A percentile compares a stretch with the other conserved stretches of the same genome.
phyloP scores from a whole-genome alignment of 2,113 vertebrate genomes.

The Spilogale gracilis region DNA sequence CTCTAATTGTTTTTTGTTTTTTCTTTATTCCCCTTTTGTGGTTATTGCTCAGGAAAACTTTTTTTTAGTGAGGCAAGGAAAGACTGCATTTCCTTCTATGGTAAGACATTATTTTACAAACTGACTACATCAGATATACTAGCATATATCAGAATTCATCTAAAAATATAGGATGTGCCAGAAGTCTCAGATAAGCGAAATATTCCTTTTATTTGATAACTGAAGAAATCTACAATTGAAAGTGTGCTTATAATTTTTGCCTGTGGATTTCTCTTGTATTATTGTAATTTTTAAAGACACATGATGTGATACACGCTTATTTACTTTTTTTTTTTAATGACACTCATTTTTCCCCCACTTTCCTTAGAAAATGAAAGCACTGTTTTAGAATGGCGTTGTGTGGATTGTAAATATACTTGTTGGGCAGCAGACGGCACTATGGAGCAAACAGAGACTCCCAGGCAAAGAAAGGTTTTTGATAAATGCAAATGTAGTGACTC shows the following conservation, averaged over 20 bases:
- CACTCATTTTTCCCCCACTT: background rate
- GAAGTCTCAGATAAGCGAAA: background rate
- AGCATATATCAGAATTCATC: background rate
- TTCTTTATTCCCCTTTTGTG: background rate
- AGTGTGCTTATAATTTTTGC: constrained; percentile 13
- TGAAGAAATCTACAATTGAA: background rate
- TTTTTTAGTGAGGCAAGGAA: background rate
- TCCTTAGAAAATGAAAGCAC: background rate
- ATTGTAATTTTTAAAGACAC: constrained; percentile 26
- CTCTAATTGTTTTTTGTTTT: constrained; percentile 34
- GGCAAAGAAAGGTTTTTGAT: background rate
- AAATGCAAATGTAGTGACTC: background rate
- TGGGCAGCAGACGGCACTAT: constrained; percentile 68
- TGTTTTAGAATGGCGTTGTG: background rate
- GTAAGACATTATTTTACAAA: background rate
- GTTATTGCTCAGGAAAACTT: constrained; percentile 35
- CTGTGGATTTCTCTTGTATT: background rate
- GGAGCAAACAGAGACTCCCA: constrained; percentile 33
- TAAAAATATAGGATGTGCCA: background rate
- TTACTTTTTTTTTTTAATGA: constrained; percentile 14
- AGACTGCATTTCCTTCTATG: background rate
- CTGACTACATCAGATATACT: background rate
- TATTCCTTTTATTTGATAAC: constrained; percentile 42
- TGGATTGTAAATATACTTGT: background rate
- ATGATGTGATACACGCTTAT: background rate